A percentile compares a stretch with the other conserved stretches of the same genome.
Conservation (phyloP, 2,113 vertebrate genomes). For the Apteryx mantelli region DNA sequence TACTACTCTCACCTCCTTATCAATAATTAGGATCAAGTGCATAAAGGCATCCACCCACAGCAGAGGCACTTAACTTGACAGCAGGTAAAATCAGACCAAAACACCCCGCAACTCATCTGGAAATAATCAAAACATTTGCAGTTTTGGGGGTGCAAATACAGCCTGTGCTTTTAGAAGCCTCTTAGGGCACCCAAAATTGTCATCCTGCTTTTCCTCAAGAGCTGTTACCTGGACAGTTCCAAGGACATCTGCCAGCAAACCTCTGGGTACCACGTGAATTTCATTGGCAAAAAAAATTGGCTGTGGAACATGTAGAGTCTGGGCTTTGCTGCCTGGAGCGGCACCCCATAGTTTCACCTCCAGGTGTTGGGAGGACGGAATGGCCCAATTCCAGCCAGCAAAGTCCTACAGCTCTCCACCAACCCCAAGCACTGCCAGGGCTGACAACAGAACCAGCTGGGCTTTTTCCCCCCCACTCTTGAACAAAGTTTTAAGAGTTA, state of each 20-base stretch:
- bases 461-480: background rate
- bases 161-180: conserved; percentile 18
- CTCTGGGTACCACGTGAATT: background rate
- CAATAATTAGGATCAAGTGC: background rate
- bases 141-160: background rate
- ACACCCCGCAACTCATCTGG: conserved; percentile 7
- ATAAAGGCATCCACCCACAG: background rate
- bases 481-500: background rate
- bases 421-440: background rate
- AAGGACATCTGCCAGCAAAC: background rate
- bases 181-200: background rate
- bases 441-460: background rate
- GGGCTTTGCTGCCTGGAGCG: background rate
- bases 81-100: background rate
- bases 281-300: background rate
- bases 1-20: background rate
- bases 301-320: background rate
- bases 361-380: background rate
- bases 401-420: background rate
- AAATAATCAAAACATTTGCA: conserved; percentile 12
- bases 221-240: background rate
- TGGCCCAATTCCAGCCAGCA: background rate
- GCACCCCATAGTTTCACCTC: background rate
- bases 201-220: background rate
- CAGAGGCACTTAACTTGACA: background rate